phyloP scores from a whole-genome alignment of 1,140 invertebrate genomes.

The Drosophila persimilis region DNA sequence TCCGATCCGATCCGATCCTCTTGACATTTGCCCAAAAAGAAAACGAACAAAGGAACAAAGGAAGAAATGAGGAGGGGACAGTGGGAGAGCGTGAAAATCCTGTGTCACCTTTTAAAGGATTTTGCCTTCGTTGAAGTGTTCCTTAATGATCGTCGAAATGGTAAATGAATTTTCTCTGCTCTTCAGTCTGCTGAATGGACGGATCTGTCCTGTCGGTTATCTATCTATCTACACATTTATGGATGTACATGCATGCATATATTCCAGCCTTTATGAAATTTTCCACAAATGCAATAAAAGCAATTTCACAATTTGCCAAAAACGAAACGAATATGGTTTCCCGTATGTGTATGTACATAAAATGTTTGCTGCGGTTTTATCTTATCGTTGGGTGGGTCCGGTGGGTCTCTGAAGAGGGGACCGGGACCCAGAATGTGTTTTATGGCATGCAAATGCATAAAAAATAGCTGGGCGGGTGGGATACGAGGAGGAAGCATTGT shows the following conservation, averaged over 20 bases:
- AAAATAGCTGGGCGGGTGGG: constrained; percentile 8
- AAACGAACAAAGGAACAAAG: constrained; percentile 6
- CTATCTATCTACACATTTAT: no score
- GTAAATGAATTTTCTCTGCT: constrained; percentile 31
- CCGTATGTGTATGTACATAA: background rate
- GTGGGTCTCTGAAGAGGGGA: background rate
- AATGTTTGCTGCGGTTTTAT: constrained; percentile 45
- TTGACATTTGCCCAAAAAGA: constrained; percentile 40
- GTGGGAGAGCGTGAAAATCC: constrained; percentile 35
- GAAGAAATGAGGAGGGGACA: background rate
- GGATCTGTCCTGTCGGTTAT: no score
- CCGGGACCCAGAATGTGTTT: background rate
- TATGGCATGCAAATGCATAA: constrained; percentile 42
- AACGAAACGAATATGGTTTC: background rate
- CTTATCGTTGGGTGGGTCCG: constrained; percentile 45
- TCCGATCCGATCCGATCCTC: constrained; percentile 20
- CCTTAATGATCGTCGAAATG: constrained; percentile 43
- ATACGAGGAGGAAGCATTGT: background rate
- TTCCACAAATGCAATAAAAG: constrained; percentile 23
- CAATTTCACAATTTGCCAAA: constrained; percentile 19
- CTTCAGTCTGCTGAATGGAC: constrained; percentile 31
- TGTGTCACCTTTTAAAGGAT: constrained; percentile 40
- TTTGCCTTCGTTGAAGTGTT: constrained; percentile 30
- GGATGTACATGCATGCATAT: no score
- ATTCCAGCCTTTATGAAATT: constrained; percentile 31